Percentiles rank a stretch among this genome's conserved stretches.
Evolutionary conservation across 2,797 vertebrate species (phyloP).

Genomic region (Tapirus indicus): DNA sequence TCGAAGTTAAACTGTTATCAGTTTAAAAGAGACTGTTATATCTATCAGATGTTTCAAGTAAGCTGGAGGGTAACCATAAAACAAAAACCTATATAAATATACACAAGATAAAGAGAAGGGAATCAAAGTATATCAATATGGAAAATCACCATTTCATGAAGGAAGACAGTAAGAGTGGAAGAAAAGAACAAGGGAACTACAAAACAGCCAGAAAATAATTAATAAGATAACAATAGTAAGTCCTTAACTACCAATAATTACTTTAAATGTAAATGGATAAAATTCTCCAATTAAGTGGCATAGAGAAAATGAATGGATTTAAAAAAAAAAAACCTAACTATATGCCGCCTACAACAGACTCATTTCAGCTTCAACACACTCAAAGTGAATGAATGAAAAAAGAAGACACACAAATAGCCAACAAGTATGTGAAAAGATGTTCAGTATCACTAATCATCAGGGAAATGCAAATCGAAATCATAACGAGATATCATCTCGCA

Average conservation of each 20-base stretch:
- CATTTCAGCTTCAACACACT: not conserved
- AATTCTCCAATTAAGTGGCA: not conserved
- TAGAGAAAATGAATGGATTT: not conserved
- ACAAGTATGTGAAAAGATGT: not conserved
- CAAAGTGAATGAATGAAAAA: not conserved
- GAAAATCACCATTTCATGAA: not conserved
- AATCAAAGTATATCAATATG: not conserved
- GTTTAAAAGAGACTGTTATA: not conserved
- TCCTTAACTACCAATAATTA: not conserved
- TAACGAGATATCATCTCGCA: not conserved
- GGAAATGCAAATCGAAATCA: not conserved
- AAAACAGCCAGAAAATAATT: not conserved
- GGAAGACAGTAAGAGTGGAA: not conserved
- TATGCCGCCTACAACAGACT: conserved; percentile 4
- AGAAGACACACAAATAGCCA: not conserved
- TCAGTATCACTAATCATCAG: not conserved
- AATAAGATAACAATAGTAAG: not conserved
- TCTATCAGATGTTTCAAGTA: not conserved
- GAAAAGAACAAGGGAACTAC: not conserved
- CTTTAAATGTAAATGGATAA: conserved; percentile 21
- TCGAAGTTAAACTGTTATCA: not conserved
- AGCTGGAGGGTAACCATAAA: not conserved
- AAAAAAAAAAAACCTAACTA: not conserved
- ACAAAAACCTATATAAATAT: not conserved
- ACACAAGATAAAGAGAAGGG: not conserved